Evolutionary conservation across 2,797 vertebrate species (phyloP).

Genomic region (Helostoma temminkii): DNA sequence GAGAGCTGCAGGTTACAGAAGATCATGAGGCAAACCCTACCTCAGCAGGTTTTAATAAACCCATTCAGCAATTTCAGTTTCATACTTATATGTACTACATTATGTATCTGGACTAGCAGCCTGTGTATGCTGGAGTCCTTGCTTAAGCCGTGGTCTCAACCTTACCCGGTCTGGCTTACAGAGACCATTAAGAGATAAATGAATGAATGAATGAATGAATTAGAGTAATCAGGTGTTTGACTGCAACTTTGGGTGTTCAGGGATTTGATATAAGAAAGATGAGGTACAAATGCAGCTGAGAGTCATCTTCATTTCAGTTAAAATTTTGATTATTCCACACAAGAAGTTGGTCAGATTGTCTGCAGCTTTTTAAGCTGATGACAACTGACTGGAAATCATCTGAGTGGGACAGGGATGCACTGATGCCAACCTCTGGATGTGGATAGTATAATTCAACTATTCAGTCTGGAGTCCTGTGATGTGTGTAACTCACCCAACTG

Average conservation of each 20-base stretch:
- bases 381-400: neutral
- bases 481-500: neutral
- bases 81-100: conserved; percentile 1
- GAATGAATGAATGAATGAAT: conserved; percentile 10
- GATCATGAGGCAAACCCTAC: conserved; percentile 63
- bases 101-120: conserved; percentile 25
- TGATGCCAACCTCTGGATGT: conserved; percentile 18
- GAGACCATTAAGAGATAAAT: conserved; percentile 4
- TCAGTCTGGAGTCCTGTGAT: conserved; percentile 3
- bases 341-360: neutral
- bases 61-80: conserved; percentile 37
- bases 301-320: conserved; percentile 19
- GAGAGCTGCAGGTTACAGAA: conserved; percentile 52
- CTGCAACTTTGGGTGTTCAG: conserved; percentile 1
- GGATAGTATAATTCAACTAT: conserved; percentile 23
- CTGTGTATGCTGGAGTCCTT: conserved; percentile 10
- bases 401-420: neutral
- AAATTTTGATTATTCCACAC: conserved; percentile 6
- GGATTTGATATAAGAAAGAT: conserved; percentile 5
- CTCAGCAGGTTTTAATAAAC: conserved; percentile 58
- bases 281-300: conserved; percentile 4
- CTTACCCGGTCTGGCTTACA: neutral
- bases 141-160: conserved; percentile 16
- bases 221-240: conserved; percentile 8
- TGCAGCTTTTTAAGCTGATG: conserved; percentile 3